Base-by-base conservation (phyloP, 1,140 invertebrate genomes). In the Diachasmimorpha longicaudata region DNA sequence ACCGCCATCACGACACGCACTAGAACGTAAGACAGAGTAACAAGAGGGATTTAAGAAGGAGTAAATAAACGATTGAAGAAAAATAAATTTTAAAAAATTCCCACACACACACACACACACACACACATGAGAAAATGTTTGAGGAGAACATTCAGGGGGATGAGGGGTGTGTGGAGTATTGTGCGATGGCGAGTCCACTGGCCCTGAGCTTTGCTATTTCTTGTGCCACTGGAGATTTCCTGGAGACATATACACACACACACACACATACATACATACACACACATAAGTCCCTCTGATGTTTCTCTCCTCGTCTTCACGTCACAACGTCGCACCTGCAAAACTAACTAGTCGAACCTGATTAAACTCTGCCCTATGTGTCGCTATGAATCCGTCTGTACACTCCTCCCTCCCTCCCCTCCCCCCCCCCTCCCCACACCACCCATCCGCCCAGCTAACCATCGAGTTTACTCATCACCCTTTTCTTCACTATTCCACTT, bases 261-360 rank as follows among this genome's bases (percentile, higher is more conserved):
- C n/a, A n/a, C n/a, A n/a, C n/a, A n/a, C n/a, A n/a, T n/a, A n/a
- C n/a, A n/a, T n/a, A n/a, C n/a, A n/a, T n/a, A n/a, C n/a, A 68
- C 72, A 78, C 72, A 78, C 69, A 79, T 72, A 31, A 31, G 2
- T 31, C 31, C 31, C 31, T 6, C 31, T 31, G 31, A 6, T 31
- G 2, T 81, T 80, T 76, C 67, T 25, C 67, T 42, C 67, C 23
- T 21, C 48, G 10, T 19, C 16, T 63, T 16, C 48, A 67, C 80
- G 76, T 74, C 78, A 80, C 79, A 78, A 82, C 78, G 79, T 86
- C 84, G 86, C 86, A 88, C 86, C 85, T 88, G 86, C 84, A 84
- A 83, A 6, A 85, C 85, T 85, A 88, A 86, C 86, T 87, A 87
- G 87, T 89, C 84, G 85, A 88, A 88, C 87, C 87, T 88, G 87